phyloP scores from a whole-genome alignment of 2,888 invertebrate species.

The Tupiocoris notatus region DNA sequence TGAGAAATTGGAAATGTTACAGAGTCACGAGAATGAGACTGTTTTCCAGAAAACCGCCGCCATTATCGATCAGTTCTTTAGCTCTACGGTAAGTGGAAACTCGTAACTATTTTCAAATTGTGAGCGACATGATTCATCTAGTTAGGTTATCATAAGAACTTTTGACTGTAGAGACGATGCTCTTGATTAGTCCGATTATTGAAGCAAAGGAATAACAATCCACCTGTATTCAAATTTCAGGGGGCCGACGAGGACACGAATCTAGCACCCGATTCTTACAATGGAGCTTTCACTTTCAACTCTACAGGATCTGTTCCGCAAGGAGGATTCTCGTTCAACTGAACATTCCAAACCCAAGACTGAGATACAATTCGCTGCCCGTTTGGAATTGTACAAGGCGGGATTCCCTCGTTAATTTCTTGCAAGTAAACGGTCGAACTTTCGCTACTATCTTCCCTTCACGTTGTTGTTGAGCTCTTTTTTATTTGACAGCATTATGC shows the following conservation, averaged over 20 bases:
- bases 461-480: no score
- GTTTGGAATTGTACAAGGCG: no score
- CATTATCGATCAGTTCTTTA: constrained; percentile 77
- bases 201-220: no score
- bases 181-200: no score
- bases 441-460: no score
- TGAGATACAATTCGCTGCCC: background rate
- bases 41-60: constrained; percentile 77
- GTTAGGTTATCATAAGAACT: no score
- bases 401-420: no score
- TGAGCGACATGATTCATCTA: no score
- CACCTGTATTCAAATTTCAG: no score
- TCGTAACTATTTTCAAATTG: background rate
- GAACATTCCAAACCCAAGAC: constrained; percentile 12
- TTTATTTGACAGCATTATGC: no score
- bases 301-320: constrained; percentile 45
- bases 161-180: no score
- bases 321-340: constrained; percentile 48
- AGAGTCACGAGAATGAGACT: constrained; percentile 86
- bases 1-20: constrained; percentile 84
- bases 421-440: no score
- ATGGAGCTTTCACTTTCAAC: constrained; percentile 47
- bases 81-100: constrained; percentile 52
- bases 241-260: constrained; percentile 44
- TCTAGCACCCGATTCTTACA: constrained; percentile 43